Percentiles rank a stretch among this genome's conserved stretches.
phyloP scores from a whole-genome alignment of 2,797 vertebrate genomes.

The Erethizon dorsatum region DNA sequence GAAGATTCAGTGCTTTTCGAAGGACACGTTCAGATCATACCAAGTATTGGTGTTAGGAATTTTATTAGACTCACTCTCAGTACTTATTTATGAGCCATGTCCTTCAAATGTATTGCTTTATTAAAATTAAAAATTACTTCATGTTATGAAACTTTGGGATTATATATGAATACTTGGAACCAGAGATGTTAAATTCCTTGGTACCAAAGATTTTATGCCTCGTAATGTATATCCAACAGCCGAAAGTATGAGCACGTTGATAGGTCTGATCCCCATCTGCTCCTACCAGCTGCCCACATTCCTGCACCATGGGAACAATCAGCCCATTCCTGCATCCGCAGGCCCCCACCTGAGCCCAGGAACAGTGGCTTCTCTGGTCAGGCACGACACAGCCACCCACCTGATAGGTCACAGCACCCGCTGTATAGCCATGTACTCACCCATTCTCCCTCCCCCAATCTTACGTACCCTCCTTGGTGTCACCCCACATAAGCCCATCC shows the following conservation, averaged over 20 bases:
- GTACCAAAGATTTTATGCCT: not conserved
- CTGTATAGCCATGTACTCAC: too few species aligned
- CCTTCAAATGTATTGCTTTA: not conserved
- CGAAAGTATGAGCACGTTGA: not conserved
- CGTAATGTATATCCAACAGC: not conserved
- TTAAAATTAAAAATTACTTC: constrained; percentile 2
- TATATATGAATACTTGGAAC: not conserved
- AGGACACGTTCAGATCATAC: not conserved
- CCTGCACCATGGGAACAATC: too few species aligned
- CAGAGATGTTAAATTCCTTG: constrained; percentile 14
- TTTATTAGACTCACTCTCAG: not conserved
- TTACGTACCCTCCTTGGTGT: too few species aligned
- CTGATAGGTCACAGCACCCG: too few species aligned
- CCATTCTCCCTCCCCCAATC: too few species aligned
- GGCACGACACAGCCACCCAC: too few species aligned
- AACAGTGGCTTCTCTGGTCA: too few species aligned
- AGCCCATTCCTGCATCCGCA: too few species aligned
- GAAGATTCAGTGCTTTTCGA: not conserved
- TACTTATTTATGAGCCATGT: not conserved
- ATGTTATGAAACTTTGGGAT: not conserved
- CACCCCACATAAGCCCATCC: too few species aligned
- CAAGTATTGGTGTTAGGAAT: not conserved
- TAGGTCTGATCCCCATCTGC: too few species aligned
- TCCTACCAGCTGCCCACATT: too few species aligned
- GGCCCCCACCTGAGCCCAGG: too few species aligned